phyloP scores from a whole-genome alignment of 2,113 vertebrate species.

The Elachura formosa region DNA sequence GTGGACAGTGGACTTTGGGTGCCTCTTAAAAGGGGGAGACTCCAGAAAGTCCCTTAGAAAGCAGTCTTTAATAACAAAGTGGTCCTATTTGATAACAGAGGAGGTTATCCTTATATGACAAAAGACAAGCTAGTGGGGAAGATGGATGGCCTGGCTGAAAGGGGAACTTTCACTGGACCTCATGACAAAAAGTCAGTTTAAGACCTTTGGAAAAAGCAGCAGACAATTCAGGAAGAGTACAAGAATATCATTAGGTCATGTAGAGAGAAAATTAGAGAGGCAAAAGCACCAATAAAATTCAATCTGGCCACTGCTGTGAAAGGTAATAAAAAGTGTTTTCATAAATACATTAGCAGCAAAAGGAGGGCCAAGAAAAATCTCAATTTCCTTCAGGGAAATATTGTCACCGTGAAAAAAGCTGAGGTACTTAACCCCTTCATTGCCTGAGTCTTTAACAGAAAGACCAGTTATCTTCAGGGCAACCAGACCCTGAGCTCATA shows the following conservation, averaged over 20 bases:
- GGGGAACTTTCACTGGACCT: neutral
- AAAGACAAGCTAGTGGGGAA: neutral
- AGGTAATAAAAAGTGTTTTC: neutral
- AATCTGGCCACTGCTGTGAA: neutral
- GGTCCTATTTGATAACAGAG: neutral
- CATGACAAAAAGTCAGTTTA: neutral
- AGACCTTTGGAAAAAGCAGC: neutral
- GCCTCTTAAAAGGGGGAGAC: neutral
- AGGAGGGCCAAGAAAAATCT: neutral
- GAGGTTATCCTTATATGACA: neutral
- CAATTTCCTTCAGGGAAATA: neutral
- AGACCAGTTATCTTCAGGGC: neutral
- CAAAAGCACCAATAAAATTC: neutral
- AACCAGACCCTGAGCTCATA: neutral
- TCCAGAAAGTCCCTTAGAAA: neutral
- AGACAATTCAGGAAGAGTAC: neutral
- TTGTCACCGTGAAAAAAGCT: neutral
- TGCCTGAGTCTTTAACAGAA: neutral
- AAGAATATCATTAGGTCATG: neutral
- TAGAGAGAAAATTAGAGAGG: neutral
- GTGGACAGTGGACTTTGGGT: accelerated
- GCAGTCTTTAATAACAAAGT: neutral
- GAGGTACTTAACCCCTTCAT: neutral
- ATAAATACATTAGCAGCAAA: neutral
- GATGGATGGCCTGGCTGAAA: neutral